Percentiles rank a stretch among this genome's conserved stretches.
phyloP scores from a whole-genome alignment of 2,113 vertebrate genomes.

The Callipepla californica region DNA sequence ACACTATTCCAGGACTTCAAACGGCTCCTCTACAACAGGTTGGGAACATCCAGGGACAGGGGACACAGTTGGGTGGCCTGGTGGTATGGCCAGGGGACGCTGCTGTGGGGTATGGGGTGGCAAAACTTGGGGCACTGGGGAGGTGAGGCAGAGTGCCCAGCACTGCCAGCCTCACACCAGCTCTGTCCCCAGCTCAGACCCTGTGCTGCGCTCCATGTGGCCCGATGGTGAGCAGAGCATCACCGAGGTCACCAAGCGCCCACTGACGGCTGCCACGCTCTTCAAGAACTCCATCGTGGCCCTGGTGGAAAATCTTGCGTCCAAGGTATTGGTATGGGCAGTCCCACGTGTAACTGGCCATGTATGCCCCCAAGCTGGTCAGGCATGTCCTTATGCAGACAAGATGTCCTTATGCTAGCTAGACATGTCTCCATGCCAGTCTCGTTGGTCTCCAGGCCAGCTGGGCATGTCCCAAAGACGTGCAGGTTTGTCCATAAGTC shows the following conservation, averaged over 20 bases:
- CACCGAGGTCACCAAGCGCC: conserved; percentile 94
- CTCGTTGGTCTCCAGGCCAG: neutral
- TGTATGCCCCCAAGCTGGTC: too few species aligned
- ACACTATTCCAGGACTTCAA: conserved; percentile 96
- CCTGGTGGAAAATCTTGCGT: conserved; percentile 90
- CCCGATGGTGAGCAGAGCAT: conserved; percentile 92
- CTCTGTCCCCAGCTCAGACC: conserved; percentile 75
- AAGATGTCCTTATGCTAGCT: neutral
- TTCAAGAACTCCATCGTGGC: conserved; percentile 97
- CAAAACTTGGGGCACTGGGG: neutral
- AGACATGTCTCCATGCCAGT: neutral
- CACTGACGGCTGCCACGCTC: conserved; percentile 88
- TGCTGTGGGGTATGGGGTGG: neutral
- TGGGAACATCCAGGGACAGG: neutral
- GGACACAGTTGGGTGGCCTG: neutral
- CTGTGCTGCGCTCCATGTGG: conserved; percentile 91
- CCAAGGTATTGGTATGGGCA: conserved; percentile 83
- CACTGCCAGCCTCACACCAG: neutral
- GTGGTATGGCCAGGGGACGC: neutral
- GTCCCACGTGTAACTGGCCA: fast-evolving
- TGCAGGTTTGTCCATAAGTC: neutral
- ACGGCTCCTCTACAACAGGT: conserved; percentile 94
- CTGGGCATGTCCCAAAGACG: neutral
- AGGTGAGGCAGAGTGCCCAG: fast-evolving
- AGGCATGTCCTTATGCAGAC: neutral